Conservation (phyloP, 2,797 vertebrate species). For the Emys orbicularis region DNA sequence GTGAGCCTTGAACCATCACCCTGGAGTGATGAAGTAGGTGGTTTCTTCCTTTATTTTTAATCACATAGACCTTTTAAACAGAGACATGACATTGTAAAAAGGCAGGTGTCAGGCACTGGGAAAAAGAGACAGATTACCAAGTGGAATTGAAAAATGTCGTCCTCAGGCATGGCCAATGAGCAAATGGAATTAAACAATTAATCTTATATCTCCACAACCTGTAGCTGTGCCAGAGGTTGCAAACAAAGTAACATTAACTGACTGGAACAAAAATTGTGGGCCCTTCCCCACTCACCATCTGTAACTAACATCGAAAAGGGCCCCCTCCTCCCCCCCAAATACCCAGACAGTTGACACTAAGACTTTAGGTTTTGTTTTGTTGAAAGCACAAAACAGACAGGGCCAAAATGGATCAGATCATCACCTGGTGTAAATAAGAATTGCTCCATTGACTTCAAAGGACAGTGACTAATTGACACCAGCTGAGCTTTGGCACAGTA, state of each 20-base stretch:
- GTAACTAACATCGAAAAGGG: neutral
- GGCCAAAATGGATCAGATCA: neutral
- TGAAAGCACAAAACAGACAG: neutral
- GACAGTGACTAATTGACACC: slow-evolving; percentile 8
- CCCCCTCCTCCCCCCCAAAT: neutral
- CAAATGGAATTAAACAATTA: slow-evolving; percentile 60
- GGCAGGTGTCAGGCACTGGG: slow-evolving; percentile 31
- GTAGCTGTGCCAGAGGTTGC: slow-evolving; percentile 6
- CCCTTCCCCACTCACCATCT: neutral
- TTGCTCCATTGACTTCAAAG: neutral
- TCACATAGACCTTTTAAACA: slow-evolving; percentile 34
- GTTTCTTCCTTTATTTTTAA: neutral
- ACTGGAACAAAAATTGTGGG: neutral
- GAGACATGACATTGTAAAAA: neutral
- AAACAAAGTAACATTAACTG: slow-evolving; percentile 28
- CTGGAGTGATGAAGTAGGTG: accelerated
- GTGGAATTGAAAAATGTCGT: slow-evolving; percentile 46
- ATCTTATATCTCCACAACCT: slow-evolving; percentile 51
- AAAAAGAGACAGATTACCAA: slow-evolving; percentile 57
- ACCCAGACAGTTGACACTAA: accelerated
- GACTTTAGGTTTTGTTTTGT: accelerated
- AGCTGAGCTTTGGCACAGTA: accelerated
- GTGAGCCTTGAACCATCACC: neutral
- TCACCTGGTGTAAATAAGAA: neutral
- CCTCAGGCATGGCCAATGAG: slow-evolving; percentile 13